Evolutionary conservation across 2,888 invertebrate genomes (phyloP), one percentile per base, ranked within the genome.

Genomic region (Drosophila birchii): DNA sequence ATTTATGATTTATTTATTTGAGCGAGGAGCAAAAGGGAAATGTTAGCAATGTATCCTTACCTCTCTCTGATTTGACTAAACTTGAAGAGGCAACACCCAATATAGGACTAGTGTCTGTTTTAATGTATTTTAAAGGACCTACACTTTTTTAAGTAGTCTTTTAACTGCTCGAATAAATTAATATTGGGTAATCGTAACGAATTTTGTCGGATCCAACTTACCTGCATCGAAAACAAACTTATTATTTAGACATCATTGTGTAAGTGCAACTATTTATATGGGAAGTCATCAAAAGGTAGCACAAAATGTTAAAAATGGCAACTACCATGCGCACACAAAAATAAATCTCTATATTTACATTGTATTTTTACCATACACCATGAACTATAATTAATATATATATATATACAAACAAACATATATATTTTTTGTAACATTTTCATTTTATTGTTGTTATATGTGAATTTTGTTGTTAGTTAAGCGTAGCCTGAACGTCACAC

Each of bases 401-500:
- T 34, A 34, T 44, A 29, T 7, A 44, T 49, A 18, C 3, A 49
- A 14, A 49, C 29, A 54, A 56, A 45, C n/a, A 73, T 64, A 75
- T 78, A 79, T 66, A 78, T 75, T 63, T 79, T 80, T 81, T 80
- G 58, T 74, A 81, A 63, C 41, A 67, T 76, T 75, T 78, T 78
- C 58, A 81, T 88, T 85, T 82, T 51, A 62, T 58, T 73, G 72
- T 73, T 73, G 72, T 73, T 73, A 73, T 58, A 75, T 68, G 59
- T 74, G 72, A 75, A 82, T 90, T 82, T 81, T 89, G 85, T 88
- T 90, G 87, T 87, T 88, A 82, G 81, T 86, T 80, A 80, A 81
- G 79, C 61, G 75, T 80, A 85, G 72, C 44, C 66, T 73, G 79
- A 89, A 85, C 85, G 87, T 81, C 78, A 88, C 83, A 85, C 89